These are phyloP conservation scores for Brevipalpus yothersi DNA, from an alignment of 1,140 invertebrate genomes.

Conservation along the genomic window DNA sequence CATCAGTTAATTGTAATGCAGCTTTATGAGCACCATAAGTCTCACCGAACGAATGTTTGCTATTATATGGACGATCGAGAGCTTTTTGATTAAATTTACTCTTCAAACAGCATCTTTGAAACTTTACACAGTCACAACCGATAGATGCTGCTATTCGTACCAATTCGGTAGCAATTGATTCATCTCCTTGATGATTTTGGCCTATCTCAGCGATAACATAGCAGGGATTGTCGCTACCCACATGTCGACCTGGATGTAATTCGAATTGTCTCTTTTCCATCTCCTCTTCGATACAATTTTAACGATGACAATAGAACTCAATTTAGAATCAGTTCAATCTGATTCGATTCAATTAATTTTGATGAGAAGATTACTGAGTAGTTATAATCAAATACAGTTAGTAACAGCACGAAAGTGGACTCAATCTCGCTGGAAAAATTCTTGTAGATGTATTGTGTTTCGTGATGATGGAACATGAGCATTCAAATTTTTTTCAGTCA, in stretches of 20 bases:
- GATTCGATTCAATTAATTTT: no score
- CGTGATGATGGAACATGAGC: no score
- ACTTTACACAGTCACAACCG: slow-evolving; percentile 55
- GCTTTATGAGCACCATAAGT: slow-evolving; percentile 53
- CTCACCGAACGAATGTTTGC: slow-evolving; percentile 39
- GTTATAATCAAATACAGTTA: no score
- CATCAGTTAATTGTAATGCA: slow-evolving; percentile 39
- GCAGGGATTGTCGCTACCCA: slow-evolving; percentile 21
- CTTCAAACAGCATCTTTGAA: slow-evolving; percentile 42
- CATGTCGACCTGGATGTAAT: slow-evolving; percentile 10
- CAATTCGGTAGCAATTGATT: slow-evolving; percentile 38
- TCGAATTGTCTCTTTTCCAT: no score
- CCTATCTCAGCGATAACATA: slow-evolving; percentile 60
- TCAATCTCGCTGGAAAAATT: no score
- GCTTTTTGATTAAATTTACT: slow-evolving; percentile 41
- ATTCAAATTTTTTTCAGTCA: no score
- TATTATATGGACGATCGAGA: slow-evolving; percentile 31
- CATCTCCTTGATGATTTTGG: slow-evolving; percentile 52
- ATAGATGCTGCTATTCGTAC: slow-evolving; percentile 36
- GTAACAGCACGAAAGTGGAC: no score
- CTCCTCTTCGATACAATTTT: no score
- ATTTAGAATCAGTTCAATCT: no score
- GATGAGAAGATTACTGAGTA: no score
- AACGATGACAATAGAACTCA: no score
- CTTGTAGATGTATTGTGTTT: no score